These are phyloP conservation scores for Calycopis cecrops DNA, from an alignment of 1,140 invertebrate species.

Conservation along the genomic window DNA sequence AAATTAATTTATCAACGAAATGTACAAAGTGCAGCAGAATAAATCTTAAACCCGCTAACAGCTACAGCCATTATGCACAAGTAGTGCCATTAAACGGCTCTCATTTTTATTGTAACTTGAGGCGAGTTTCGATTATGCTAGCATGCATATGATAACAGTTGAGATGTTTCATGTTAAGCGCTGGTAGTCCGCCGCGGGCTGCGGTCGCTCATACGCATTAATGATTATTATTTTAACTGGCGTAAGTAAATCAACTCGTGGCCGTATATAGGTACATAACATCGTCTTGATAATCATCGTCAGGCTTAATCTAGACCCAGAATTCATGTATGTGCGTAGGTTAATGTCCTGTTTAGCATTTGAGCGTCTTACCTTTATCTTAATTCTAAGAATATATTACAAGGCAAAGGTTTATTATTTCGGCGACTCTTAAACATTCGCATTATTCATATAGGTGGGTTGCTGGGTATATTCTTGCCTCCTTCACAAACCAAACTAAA, in stretches of 20 bases:
- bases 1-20: too few species aligned
- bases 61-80: constrained; percentile 4
- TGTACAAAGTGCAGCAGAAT: neutral
- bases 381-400: too few species aligned
- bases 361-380: too few species aligned
- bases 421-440: too few species aligned
- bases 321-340: too few species aligned
- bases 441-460: too few species aligned
- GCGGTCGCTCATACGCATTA: constrained; percentile 41
- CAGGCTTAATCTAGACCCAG: too few species aligned
- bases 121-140: constrained; percentile 13
- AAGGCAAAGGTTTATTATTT: too few species aligned
- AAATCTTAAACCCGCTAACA: neutral
- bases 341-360: too few species aligned
- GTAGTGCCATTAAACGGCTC: constrained; percentile 15
- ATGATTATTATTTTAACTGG: constrained; percentile 53
- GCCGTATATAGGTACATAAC: neutral
- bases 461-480: too few species aligned
- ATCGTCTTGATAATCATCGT: neutral
- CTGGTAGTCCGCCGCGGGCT: constrained; percentile 32
- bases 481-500: too few species aligned
- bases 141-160: constrained; percentile 20
- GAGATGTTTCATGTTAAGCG: constrained; percentile 35
- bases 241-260: constrained; percentile 46
- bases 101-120: constrained; percentile 20